These are phyloP conservation scores for Eriosoma lanigerum DNA, from an alignment of 1,140 invertebrate species.

Conservation along the genomic window DNA sequence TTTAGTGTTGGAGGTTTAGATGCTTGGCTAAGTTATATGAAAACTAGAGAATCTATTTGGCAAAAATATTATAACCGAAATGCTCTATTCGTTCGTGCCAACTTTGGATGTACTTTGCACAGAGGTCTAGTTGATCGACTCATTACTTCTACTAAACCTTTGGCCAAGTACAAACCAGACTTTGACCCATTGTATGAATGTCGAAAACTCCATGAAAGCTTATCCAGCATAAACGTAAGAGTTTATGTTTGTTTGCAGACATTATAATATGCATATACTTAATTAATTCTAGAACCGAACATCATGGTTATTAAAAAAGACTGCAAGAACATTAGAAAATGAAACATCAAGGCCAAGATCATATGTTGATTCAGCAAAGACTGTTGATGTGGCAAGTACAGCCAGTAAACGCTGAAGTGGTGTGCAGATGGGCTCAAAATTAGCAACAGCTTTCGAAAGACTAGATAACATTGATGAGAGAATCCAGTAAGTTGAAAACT, in stretches of 20 bases:
- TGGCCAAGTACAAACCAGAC: slow-evolving; percentile 76
- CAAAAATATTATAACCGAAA: slow-evolving; percentile 76
- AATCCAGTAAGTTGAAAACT: slow-evolving; percentile 59
- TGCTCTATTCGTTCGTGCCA: slow-evolving; percentile 70
- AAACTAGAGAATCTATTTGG: slow-evolving; percentile 78
- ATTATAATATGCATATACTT: background rate
- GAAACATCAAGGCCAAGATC: slow-evolving; percentile 64
- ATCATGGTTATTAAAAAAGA: slow-evolving; percentile 62
- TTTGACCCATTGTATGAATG: slow-evolving; percentile 80
- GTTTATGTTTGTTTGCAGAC: background rate
- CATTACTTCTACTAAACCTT: slow-evolving; percentile 71
- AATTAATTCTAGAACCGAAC: slow-evolving; percentile 38
- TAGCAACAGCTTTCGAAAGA: slow-evolving; percentile 72
- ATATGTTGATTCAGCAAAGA: slow-evolving; percentile 64
- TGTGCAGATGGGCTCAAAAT: slow-evolving; percentile 69
- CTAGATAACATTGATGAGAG: slow-evolving; percentile 67
- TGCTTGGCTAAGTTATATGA: slow-evolving; percentile 81
- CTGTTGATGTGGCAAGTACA: slow-evolving; percentile 62
- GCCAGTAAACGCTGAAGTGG: slow-evolving; percentile 73
- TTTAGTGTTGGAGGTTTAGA: slow-evolving; percentile 76
- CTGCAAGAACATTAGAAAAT: slow-evolving; percentile 61
- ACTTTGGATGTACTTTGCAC: slow-evolving; percentile 66
- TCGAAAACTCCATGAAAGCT: slow-evolving; percentile 73
- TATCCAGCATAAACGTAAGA: slow-evolving; percentile 65
- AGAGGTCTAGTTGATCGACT: slow-evolving; percentile 71